These are phyloP conservation scores for Lasioglossum malachurum DNA, from an alignment of 2,888 invertebrate genomes.

Conservation along the genomic window DNA sequence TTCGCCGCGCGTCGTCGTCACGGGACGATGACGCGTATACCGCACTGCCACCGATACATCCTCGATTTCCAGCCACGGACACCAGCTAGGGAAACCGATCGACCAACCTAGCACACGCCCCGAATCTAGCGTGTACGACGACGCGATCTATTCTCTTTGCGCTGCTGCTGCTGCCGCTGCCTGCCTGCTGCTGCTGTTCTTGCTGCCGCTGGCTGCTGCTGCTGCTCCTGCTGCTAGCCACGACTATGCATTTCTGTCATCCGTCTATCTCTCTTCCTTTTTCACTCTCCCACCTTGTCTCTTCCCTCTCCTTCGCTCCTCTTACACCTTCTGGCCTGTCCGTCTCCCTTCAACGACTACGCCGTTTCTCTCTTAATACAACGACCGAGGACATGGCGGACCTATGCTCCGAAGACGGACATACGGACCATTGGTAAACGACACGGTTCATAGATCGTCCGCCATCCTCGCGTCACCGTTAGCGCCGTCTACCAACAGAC, in stretches of 20 bases:
- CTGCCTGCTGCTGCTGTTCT: slow-evolving; percentile 63
- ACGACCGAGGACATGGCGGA: slow-evolving; percentile 75
- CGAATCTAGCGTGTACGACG: slow-evolving; percentile 76
- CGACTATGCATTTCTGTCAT: slow-evolving; percentile 80
- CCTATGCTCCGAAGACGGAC: slow-evolving; percentile 59
- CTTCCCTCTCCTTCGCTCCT: slow-evolving; percentile 23
- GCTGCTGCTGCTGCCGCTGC: slow-evolving; percentile 58
- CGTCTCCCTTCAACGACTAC: slow-evolving; percentile 48
- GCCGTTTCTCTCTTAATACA: slow-evolving; percentile 51
- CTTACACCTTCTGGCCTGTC: slow-evolving; percentile 30
- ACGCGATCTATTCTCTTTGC: slow-evolving; percentile 65
- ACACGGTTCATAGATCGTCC: slow-evolving; percentile 50
- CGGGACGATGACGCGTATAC: slow-evolving; percentile 63
- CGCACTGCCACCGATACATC: slow-evolving; percentile 62
- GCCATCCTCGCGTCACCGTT: slow-evolving; percentile 26
- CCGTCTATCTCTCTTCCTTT: slow-evolving; percentile 61
- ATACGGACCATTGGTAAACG: slow-evolving; percentile 40
- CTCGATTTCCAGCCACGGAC: slow-evolving; percentile 49
- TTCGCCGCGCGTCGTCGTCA: slow-evolving; percentile 52
- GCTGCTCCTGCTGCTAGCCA: slow-evolving; percentile 62
- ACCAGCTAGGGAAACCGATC: slow-evolving; percentile 43
- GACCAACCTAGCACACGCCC: slow-evolving; percentile 73
- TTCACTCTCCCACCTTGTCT: slow-evolving; percentile 30
- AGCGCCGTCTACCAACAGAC: neutral
- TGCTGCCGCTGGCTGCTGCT: slow-evolving; percentile 64